Base-by-base conservation (phyloP, 2,113 vertebrate species). In the Rhynchomys soricoides region DNA sequence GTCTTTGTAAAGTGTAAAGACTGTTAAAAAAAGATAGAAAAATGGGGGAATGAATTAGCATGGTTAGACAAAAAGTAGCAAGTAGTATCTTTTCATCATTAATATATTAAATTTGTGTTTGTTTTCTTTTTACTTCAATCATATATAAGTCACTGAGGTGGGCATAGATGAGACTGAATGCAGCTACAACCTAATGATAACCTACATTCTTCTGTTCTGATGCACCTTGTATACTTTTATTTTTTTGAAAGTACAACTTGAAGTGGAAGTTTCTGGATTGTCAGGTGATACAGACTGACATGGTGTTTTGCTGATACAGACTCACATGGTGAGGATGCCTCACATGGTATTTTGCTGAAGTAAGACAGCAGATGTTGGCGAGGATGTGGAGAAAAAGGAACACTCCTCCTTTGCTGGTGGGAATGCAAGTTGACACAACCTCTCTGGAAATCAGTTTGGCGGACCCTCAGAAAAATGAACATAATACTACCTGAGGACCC, bases 1-100 rank as follows among this genome's bases (percentile, higher is more conserved):
- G 78, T 94, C 86, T 85, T 75, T 97, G 93, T 97, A 96, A 91
- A 94, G 57, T 90, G 13, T 94, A 93, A 97, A 97, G 88, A 96
- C 86, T 96, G 57, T 96, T 87, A 68, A 90, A 94, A 94, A 88
- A 91, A 97, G 59, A 81, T 37, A 77, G 17, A 8, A 16, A 90
- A 64, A 96, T 97, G 95, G 94, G 88, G 96, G 96, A 94, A 89
- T 29, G 86, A 62, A 74, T 1, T 97, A 95, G 90, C 85, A 93
- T 95, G 97, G 92, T 96, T 55, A 93, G 0, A 15, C 0, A 26
- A 94, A 66, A 48, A 43, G 94, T 95, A 94, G 94, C 87, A 95
- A 68, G 64, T 5, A 68, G 12, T 31, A 34, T 4, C 12, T 68
- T 68, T 66, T 68, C 29, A 91, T 59, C 50, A 40, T 85, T 85